phyloP scores from a whole-genome alignment of 2,797 vertebrate genomes.

The Neoniphon sammara region DNA sequence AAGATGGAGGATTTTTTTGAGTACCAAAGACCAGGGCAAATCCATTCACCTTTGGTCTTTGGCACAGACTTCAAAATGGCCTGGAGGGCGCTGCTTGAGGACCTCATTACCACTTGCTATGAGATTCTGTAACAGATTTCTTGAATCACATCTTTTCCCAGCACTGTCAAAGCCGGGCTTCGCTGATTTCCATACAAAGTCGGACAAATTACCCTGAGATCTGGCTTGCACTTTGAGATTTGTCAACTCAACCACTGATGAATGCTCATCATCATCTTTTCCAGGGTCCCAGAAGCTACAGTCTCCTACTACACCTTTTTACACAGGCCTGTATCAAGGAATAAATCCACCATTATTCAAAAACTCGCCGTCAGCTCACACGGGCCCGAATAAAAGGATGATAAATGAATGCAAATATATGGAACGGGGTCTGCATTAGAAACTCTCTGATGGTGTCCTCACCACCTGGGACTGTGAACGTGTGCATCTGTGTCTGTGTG shows the following conservation, averaged over 20 bases:
- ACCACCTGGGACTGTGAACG: slow-evolving; percentile 53
- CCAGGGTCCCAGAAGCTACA: slow-evolving; percentile 3
- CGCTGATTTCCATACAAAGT: slow-evolving; percentile 14
- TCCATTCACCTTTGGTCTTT: background rate
- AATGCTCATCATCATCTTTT: slow-evolving; percentile 30
- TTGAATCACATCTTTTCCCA: background rate
- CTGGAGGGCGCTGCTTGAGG: background rate
- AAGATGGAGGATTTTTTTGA: background rate
- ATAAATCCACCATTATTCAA: slow-evolving; percentile 57
- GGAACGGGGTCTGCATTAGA: slow-evolving; percentile 79
- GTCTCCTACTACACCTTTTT: slow-evolving; percentile 14
- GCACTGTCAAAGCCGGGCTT: slow-evolving; percentile 1
- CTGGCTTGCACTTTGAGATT: slow-evolving; percentile 13
- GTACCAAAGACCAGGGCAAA: background rate
- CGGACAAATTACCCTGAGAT: slow-evolving; percentile 17
- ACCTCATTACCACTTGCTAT: background rate
- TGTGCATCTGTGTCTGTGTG: slow-evolving; percentile 35
- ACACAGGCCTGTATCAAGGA: slow-evolving; percentile 39
- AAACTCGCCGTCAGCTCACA: slow-evolving; percentile 49
- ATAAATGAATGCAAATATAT: slow-evolving; percentile 83
- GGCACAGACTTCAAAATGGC: background rate
- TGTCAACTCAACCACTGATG: slow-evolving; percentile 16
- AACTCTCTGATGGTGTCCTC: slow-evolving; percentile 53
- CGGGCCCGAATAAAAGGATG: slow-evolving; percentile 68
- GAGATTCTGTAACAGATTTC: slow-evolving; percentile 18